Evolutionary conservation across 2,888 invertebrate species (phyloP), one percentile per base, ranked within the genome.

Genomic region (Chouioia cunea): DNA sequence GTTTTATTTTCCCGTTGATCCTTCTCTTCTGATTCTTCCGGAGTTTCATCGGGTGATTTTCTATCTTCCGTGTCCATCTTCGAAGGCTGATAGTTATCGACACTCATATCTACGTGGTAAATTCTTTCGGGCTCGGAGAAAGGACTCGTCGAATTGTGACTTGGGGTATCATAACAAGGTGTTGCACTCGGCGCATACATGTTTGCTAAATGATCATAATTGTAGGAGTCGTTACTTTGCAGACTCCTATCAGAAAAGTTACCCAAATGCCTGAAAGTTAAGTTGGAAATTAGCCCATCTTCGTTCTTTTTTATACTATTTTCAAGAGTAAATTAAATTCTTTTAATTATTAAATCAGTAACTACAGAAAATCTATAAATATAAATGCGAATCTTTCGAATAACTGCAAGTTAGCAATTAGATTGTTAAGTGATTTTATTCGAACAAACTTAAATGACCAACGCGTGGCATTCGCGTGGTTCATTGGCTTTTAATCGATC

Each of bases 161-260:
- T 78, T 0, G 83, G 83, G 3, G 83, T 85, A 27, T 82, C 82
- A 70, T 84, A 83, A 56, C 81, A 82, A 0, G 85, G 84, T 6
- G 85, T 84, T 10, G 80, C 72, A 65, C 82, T 82, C 0, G 85
- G 85, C 4, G 83, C 83, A 16, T 85, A 85, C 50, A 83, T 80
- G 43, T 84, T 83, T n/a, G 80, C 83, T 14, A 84, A 64, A 15
- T 82, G 82, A n/a, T 85, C 85, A 65, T 82, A 85, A 27, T 84
- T 82, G 43, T 78, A 80, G 22, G 82, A 83, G 58, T 84, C 85
- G 54, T 75, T 77, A 69, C 84, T 84, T 10, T 81, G 81, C 47
- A 83, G 84, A 67, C 83, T 85, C 16, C 80, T 77, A 56, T 78
- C 80, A 1, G 79, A 81, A 72, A 75, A 69, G 66, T 79, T 81